A percentile compares a stretch with the other conserved stretches of the same genome.
These are phyloP conservation scores for Oscheius sp. DNA, from an alignment of 2,888 invertebrate species.

Conservation along the genomic window DNA sequence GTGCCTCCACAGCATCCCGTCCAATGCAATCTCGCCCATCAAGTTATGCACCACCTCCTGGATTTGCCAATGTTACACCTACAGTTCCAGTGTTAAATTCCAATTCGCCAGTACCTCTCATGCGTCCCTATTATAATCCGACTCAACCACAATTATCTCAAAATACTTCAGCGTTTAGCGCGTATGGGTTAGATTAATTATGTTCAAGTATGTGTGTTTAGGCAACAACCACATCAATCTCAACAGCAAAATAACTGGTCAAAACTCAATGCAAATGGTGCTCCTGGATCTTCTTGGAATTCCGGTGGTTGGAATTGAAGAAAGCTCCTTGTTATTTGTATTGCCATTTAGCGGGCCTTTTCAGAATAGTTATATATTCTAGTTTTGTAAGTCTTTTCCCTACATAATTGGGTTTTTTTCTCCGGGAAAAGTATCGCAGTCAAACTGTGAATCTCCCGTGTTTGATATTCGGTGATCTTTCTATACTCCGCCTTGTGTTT, in stretches of 20 bases:
- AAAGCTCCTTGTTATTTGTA: neutral
- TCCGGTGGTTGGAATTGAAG: conserved; percentile 19
- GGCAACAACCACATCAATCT: conserved; percentile 15
- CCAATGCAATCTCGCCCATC: conserved; percentile 16
- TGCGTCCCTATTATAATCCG: conserved; percentile 15
- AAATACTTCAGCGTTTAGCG: conserved; percentile 20
- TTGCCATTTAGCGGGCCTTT: conserved; percentile 29
- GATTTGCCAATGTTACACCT: conserved; percentile 33
- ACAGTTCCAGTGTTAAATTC: conserved; percentile 22
- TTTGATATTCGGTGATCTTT: conserved; percentile 31
- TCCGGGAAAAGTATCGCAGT: conserved; percentile 15
- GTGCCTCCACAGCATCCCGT: conserved; percentile 16
- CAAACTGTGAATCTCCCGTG: conserved; percentile 25
- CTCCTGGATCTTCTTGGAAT: conserved; percentile 19
- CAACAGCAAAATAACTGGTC: conserved; percentile 21
- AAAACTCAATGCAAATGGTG: conserved; percentile 23
- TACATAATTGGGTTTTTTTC: conserved; percentile 25
- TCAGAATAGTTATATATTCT: conserved; percentile 21
- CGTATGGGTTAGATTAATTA: conserved; percentile 11
- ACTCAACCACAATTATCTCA: conserved; percentile 6
- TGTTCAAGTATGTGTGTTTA: neutral
- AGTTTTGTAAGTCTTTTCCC: conserved; percentile 13
- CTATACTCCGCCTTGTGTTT: conserved; percentile 30
- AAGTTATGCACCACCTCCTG: conserved; percentile 38
- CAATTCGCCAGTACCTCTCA: conserved; percentile 28